Percentiles rank a stretch among this genome's conserved stretches.
phyloP scores from a whole-genome alignment of 1,140 invertebrate species.

The Aleiodes sp. region DNA sequence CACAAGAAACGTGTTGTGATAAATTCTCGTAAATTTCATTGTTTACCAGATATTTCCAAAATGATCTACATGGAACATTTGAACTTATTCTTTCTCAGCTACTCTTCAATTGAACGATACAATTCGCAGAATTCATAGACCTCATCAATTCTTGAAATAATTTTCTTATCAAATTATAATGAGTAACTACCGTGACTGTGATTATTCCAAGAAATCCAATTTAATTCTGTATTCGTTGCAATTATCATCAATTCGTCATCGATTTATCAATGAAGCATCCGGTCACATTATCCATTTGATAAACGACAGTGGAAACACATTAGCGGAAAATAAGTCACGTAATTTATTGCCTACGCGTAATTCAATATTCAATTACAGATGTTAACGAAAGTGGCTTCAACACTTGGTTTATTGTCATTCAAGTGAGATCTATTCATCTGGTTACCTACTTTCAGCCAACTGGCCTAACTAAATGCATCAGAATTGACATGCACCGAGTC shows the following conservation, averaged over 20 bases:
- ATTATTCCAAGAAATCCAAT: not conserved
- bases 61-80: no score
- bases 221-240: not conserved
- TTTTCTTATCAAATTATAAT: no score
- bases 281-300: not conserved
- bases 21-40: no score
- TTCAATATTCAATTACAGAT: not conserved
- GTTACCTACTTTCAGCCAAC: not conserved
- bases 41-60: no score
- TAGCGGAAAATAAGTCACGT: not conserved
- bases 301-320: not conserved
- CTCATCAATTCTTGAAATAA: no score
- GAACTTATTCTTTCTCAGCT: no score
- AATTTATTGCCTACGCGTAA: not conserved
- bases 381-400: not conserved
- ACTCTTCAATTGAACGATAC: no score
- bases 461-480: not conserved
- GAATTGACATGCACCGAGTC: not conserved
- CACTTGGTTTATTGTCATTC: slow-evolving; percentile 11
- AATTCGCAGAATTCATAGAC: no score
- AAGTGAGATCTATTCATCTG: not conserved
- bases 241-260: not conserved
- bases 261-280: not conserved
- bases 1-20: no score
- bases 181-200: not conserved